phyloP scores from a whole-genome alignment of 1,140 invertebrate genomes.

The Bombus turneri region DNA sequence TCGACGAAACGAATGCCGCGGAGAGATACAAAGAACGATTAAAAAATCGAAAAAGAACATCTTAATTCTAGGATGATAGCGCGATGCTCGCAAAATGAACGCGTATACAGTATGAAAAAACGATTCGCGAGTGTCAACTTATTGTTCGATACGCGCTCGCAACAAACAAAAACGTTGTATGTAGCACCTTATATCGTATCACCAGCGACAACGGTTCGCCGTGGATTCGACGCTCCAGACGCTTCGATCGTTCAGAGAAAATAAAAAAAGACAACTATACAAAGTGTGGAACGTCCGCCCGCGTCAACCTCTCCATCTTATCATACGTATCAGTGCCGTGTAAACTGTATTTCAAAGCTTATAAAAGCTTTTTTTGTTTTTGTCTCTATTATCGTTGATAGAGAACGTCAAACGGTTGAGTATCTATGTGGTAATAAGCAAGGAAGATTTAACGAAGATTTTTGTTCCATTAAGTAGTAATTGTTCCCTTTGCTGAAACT shows the following conservation, averaged over 20 bases:
- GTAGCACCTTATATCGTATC: conserved; percentile 75
- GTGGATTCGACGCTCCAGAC: conserved; percentile 2
- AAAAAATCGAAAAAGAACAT: background rate
- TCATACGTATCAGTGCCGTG: background rate
- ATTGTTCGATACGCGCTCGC: conserved; percentile 26
- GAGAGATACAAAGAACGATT: background rate
- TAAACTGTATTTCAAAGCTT: background rate
- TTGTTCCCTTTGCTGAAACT: background rate
- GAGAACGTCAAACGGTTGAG: background rate
- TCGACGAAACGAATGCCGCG: too few relatives aligned
- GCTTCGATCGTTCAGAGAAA: background rate
- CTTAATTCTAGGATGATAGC: conserved; percentile 11
- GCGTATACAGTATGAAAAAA: background rate
- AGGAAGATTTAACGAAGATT: background rate
- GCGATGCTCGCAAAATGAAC: background rate
- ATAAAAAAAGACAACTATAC: background rate
- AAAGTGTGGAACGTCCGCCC: background rate
- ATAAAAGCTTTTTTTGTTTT: background rate
- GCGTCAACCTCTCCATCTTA: background rate
- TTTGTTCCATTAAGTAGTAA: background rate
- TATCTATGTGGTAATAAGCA: background rate
- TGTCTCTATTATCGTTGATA: too few relatives aligned
- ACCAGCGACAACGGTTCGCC: conserved; percentile 47
- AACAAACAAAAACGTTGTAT: conserved; percentile 54
- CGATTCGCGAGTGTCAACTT: background rate